phyloP scores from a whole-genome alignment of 1,140 invertebrate genomes.

The Daktulosphaira vitifoliae region DNA sequence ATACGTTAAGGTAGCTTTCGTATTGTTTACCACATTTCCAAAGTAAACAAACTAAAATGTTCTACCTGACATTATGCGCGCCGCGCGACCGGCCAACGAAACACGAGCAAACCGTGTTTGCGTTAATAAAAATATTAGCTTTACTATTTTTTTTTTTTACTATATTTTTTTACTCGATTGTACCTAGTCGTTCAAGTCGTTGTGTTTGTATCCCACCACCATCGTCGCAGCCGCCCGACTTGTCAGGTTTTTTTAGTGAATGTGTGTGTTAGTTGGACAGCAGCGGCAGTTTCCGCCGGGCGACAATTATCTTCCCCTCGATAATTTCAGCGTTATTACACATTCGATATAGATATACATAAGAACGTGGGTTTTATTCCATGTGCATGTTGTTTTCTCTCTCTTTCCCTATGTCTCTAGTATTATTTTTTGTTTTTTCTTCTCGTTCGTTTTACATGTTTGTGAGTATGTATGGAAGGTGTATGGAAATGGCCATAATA shows the following conservation, averaged over 20 bases:
- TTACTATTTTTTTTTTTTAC: conserved; percentile 1
- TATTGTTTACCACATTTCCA: background rate
- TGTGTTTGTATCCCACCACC: background rate
- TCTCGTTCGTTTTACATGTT: background rate
- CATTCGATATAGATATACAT: background rate
- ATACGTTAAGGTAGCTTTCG: too few species aligned
- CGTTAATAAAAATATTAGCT: conserved; percentile 26
- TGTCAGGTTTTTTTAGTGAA: conserved; percentile 18
- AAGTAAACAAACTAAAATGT: too few species aligned
- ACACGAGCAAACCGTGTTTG: conserved; percentile 29
- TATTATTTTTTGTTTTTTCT: background rate
- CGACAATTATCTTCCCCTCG: conserved; percentile 24
- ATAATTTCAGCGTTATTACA: conserved; percentile 26
- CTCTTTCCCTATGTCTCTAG: conserved; percentile 18
- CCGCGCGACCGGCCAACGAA: conserved; percentile 7
- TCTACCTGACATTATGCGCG: background rate
- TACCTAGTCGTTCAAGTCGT: background rate
- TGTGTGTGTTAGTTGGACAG: background rate
- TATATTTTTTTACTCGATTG: conserved; percentile 6
- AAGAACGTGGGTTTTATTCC: conserved; percentile 10
- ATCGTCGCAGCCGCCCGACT: conserved; percentile 10
- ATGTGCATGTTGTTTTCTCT: background rate
- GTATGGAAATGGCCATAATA: conserved; percentile 27
- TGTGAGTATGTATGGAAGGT: background rate
- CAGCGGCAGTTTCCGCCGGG: conserved; percentile 29